Conservation (phyloP, 2,113 vertebrate genomes). For the Lepisosteus oculatus region DNA sequence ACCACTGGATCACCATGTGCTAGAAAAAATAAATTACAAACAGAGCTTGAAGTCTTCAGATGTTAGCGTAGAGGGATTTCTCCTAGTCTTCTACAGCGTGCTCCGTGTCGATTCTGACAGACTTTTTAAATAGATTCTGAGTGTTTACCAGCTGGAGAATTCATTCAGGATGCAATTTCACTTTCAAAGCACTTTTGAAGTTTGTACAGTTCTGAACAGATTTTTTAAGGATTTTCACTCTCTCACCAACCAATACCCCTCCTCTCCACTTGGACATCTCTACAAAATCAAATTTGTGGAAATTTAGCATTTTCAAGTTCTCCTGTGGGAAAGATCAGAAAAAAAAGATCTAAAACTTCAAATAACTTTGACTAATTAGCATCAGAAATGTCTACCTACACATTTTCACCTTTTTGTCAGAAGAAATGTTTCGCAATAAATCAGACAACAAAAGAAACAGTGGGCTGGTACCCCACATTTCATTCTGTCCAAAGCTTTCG, state of each 20-base stretch:
- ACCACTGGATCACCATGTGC: too few relatives aligned
- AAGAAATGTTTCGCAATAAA: not conserved
- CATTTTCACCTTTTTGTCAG: not conserved
- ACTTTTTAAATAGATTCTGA: slow-evolving; percentile 6
- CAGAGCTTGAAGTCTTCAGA: not conserved
- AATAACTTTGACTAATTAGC: not conserved
- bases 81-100: not conserved
- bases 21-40: too few relatives aligned
- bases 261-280: not conserved
- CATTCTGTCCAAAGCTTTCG: too few relatives aligned
- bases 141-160: slow-evolving; percentile 1
- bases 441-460: not conserved
- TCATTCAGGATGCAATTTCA: not conserved
- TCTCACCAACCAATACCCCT: not conserved
- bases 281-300: slow-evolving; percentile 1
- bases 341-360: not conserved
- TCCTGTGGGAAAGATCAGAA: not conserved
- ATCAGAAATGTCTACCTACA: slow-evolving; percentile 9
- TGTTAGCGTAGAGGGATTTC: not conserved
- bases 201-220: not conserved
- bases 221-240: not conserved
- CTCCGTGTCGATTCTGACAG: not conserved
- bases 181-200: slow-evolving; percentile 3
- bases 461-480: not conserved
- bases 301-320: not conserved